Evolutionary conservation across 2,113 vertebrate species (phyloP).

Genomic region (Myiopsitta monachus): DNA sequence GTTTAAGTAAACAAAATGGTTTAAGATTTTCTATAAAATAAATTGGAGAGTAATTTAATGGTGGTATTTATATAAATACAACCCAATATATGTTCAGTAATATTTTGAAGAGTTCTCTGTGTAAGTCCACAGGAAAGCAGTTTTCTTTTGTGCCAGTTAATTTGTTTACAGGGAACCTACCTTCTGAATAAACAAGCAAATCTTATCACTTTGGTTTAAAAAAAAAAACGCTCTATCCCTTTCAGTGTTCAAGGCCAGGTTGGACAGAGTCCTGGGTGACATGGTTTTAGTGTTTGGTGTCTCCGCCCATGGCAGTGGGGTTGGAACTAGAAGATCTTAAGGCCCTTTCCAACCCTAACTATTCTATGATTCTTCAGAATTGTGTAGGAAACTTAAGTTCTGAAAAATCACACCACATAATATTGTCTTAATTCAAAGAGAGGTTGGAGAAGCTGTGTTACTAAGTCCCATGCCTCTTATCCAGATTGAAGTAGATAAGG

Average conservation of each 20-base stretch:
- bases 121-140: conserved; percentile 14
- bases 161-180: not conserved
- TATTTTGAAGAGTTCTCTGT: not conserved
- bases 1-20: not conserved
- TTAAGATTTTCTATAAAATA: not conserved
- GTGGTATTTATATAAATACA: not conserved
- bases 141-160: not conserved
- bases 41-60: not conserved
- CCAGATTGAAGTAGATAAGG: not conserved
- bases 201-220: not conserved
- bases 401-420: not conserved
- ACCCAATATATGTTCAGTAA: not conserved
- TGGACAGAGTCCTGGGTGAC: not conserved
- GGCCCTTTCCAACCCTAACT: not conserved
- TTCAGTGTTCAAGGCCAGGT: not conserved
- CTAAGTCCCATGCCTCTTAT: not conserved
- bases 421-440: not conserved
- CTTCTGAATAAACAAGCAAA: conserved; percentile 19
- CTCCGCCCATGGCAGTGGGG: not conserved
- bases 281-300: not conserved
- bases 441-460: not conserved
- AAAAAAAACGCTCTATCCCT: not conserved
- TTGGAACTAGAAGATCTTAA: not conserved
- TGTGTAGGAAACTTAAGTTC: not conserved
- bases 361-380: not conserved